Conservation (phyloP, 2,797 vertebrate genomes). For the Phaenicophaeus curvirostris region DNA sequence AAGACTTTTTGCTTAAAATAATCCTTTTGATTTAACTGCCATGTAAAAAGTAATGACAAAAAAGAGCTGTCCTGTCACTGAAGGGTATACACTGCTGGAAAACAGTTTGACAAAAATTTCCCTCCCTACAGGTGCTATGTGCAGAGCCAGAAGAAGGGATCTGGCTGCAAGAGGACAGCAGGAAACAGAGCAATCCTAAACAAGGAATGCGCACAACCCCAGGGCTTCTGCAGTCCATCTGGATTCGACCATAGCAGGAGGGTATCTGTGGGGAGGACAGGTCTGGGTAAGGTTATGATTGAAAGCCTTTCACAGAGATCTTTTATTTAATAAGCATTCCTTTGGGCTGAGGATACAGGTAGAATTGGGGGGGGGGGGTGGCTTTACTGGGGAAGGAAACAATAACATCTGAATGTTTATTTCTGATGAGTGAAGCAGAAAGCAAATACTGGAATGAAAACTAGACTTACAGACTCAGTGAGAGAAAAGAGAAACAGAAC, state of each 20-base stretch:
- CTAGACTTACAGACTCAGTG: not conserved
- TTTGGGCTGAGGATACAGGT: not conserved
- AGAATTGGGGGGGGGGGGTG: not conserved
- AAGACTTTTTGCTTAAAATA: rapidly evolving
- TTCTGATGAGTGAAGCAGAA: not conserved
- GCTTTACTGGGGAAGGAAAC: not conserved
- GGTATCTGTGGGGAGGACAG: not conserved
- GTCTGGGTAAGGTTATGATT: not conserved
- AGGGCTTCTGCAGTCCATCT: not conserved
- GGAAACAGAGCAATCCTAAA: not conserved
- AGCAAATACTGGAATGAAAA: not conserved
- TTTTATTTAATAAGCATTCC: not conserved
- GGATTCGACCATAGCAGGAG: not conserved
- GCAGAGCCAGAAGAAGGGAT: not conserved
- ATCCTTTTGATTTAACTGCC: not conserved
- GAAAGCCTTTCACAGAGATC: not conserved
- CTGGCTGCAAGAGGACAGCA: not conserved
- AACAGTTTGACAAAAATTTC: not conserved
- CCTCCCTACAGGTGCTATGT: not conserved
- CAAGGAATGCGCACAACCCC: not conserved
- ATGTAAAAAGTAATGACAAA: not conserved
- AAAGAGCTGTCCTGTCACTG: not conserved
- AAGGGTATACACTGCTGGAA: not conserved
- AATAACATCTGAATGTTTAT: not conserved
- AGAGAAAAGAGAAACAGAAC: not conserved